Base-by-base conservation (phyloP, 2,113 vertebrate genomes). In the Siniperca chuatsi region DNA sequence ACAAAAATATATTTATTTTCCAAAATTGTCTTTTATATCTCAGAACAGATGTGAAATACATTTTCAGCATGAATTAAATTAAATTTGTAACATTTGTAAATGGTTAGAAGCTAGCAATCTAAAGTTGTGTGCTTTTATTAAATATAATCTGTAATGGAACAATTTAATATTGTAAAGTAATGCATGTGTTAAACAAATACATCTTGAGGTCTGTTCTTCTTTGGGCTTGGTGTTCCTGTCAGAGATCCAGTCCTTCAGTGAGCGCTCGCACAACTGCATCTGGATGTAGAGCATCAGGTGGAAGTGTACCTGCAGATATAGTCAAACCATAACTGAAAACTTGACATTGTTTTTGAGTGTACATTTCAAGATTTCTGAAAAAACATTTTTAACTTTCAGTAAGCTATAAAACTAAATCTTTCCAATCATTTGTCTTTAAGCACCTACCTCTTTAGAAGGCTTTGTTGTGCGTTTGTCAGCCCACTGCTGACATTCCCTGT, bases 251-350 rank as follows among this genome's bases (percentile, higher is more conserved):
- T 99, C 98, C 93, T 97, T 98, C 83, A 99, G 84, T 0, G 98
- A 99, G 40, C 92, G 96, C 85, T 98, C 97, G 88, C 98, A 99
- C 44, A 99, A 92, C 80, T 99, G 98, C 98, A 99, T 99, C 90
- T 99, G 98, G 76, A 99, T 99, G 84, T 98, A 97, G 83, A 99
- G 96, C 98, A 99, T 97, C 82, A 99, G 94, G 86, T 94, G 95
- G 94, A 97, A 98, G 73, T 97, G 96, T 33, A 96, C 96, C 98
- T 99, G 88, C 29, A 35, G 57, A 91, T 0, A n/a, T 20, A 82
- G 10, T 33, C 79, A 86, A 83, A 65, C 6, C 1, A 33, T 2
- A 20, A 67, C 4, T 33, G 4, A 50, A 68, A 61, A 33, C 2
- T 25, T 1, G 0, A 8, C 23, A 37, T 37, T 4, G 2, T n/a